phyloP scores from a whole-genome alignment of 2,888 invertebrate species.

The Arge pagana region DNA sequence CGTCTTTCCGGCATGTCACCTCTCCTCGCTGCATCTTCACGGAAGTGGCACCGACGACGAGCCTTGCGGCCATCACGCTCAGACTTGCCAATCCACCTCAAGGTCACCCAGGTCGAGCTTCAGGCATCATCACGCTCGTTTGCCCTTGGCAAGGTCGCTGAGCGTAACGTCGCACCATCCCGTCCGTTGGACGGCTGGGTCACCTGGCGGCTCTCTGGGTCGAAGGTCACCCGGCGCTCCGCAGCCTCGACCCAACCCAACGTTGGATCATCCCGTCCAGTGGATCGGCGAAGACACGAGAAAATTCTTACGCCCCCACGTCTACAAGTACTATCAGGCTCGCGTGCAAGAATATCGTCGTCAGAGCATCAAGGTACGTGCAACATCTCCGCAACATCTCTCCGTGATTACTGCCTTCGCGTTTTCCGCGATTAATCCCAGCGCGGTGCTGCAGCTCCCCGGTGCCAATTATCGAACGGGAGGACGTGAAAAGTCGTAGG shows the following conservation, averaged over 20 bases:
- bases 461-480: too few relatives aligned
- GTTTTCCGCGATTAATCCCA: too few relatives aligned
- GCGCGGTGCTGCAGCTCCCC: too few relatives aligned
- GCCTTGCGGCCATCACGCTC: background rate
- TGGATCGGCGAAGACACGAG: conserved; percentile 74
- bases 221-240: conserved; percentile 41
- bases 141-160: conserved; percentile 34
- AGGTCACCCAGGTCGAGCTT: conserved; percentile 26
- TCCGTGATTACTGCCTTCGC: too few relatives aligned
- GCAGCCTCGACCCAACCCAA: conserved; percentile 37
- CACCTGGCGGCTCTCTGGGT: conserved; percentile 43
- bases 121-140: conserved; percentile 37
- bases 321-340: conserved; percentile 70
- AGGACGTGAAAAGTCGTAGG: too few relatives aligned
- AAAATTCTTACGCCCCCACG: conserved; percentile 66
- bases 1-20: conserved; percentile 47
- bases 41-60: conserved; percentile 1
- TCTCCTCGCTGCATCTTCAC: conserved; percentile 39
- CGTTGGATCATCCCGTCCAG: conserved; percentile 47
- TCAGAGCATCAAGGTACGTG: conserved; percentile 58
- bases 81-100: background rate
- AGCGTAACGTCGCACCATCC: conserved; percentile 36
- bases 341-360: conserved; percentile 52
- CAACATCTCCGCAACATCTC: background rate
- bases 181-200: conserved; percentile 33